These are phyloP conservation scores for Tridacna crocea DNA, from an alignment of 2,888 invertebrate species.

Conservation along the genomic window DNA sequence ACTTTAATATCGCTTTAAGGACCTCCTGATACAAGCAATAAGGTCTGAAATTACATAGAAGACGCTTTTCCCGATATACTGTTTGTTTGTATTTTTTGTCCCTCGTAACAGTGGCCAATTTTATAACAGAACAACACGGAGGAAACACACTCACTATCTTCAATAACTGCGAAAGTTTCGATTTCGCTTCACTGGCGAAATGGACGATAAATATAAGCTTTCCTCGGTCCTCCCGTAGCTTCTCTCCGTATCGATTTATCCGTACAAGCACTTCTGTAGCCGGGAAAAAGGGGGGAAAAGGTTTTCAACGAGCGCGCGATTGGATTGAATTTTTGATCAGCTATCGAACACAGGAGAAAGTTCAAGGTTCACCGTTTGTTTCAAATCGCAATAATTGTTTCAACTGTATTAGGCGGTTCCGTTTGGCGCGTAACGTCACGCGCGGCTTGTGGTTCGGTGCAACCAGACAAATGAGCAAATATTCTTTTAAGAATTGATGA, in stretches of 20 bases:
- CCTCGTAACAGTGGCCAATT: conserved; percentile 5
- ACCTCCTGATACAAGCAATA: conserved; percentile 23
- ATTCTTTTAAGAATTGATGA: conserved; percentile 9
- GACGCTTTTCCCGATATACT: conserved; percentile 41
- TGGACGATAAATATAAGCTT: conserved; percentile 49
- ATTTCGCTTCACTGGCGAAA: conserved; percentile 32
- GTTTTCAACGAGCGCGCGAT: conserved; percentile 23
- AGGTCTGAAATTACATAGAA: conserved; percentile 35
- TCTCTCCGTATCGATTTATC: conserved; percentile 32
- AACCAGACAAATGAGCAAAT: neutral
- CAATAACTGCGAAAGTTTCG: conserved; percentile 38
- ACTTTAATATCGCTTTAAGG: conserved; percentile 21
- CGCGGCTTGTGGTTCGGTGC: neutral
- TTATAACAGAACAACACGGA: neutral
- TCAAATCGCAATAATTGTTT: conserved; percentile 1
- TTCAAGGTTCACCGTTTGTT: conserved; percentile 27
- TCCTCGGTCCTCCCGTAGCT: conserved; percentile 33
- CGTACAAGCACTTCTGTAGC: conserved; percentile 4
- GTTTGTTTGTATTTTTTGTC: neutral
- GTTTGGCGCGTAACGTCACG: neutral
- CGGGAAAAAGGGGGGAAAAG: neutral
- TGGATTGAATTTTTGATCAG: conserved; percentile 37
- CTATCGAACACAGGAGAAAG: conserved; percentile 20
- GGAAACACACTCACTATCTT: conserved; percentile 6
- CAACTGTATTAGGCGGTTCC: neutral